A percentile compares a stretch with the other conserved stretches of the same genome.
Conservation (phyloP, 2,113 vertebrate species). For the Mastomys coucha region DNA sequence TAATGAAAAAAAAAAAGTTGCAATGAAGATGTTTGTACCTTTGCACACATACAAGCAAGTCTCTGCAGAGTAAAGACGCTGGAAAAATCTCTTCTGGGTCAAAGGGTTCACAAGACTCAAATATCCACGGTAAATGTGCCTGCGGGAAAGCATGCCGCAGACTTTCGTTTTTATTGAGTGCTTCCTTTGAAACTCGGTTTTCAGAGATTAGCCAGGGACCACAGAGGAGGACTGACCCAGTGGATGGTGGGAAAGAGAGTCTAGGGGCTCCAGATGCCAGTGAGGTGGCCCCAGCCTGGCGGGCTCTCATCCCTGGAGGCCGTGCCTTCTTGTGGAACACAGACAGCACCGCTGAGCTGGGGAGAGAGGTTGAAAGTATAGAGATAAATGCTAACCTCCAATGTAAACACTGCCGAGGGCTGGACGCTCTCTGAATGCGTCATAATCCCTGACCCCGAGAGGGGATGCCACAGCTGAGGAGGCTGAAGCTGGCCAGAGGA, state of each 20-base stretch:
- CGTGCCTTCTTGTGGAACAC: background rate
- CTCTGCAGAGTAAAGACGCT: background rate
- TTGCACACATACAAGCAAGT: background rate
- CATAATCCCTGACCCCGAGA: conserved; percentile 65
- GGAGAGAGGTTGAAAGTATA: conserved; percentile 75
- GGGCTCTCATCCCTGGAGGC: conserved; percentile 49
- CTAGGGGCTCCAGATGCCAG: background rate
- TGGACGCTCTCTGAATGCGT: conserved; percentile 60
- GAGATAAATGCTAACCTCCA: conserved; percentile 82
- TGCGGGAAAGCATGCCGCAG: background rate
- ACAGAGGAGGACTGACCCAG: background rate
- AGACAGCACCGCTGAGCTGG: conserved; percentile 46
- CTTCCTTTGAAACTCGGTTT: conserved; percentile 2
- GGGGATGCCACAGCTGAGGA: conserved; percentile 64
- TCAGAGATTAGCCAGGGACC: background rate
- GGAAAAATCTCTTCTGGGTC: background rate
- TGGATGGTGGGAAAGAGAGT: background rate
- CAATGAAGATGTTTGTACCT: background rate
- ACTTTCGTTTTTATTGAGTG: background rate
- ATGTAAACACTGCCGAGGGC: conserved; percentile 74
- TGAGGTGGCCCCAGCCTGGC: conserved; percentile 56
- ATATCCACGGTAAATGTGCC: background rate
- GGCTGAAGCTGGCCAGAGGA: conserved; percentile 14
- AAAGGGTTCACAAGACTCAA: background rate
- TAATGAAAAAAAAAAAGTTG: background rate